Evolutionary conservation across 2,113 vertebrate species (phyloP), one percentile per base, ranked within the genome.

Genomic region (Rhea pennata): DNA sequence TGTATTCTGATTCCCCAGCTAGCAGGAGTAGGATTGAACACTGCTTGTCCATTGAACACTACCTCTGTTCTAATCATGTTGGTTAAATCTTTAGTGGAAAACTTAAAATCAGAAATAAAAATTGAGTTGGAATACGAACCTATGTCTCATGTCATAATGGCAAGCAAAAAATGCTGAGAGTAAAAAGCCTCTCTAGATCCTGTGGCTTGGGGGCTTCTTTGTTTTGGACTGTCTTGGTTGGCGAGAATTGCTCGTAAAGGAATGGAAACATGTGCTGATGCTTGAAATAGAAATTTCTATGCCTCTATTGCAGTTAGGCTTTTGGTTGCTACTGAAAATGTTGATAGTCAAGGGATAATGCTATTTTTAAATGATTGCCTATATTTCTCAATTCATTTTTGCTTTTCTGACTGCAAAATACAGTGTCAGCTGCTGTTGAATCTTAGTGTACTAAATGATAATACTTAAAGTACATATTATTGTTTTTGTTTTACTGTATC

Each of bases 261-360:
- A 75, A 44, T 69, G 24, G 58, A 92, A 91, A 53, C 16, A 70
- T 0, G 0, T 91, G 62, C 26, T 82, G 0, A 0, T 4, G 5
- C 10, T 50, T 67, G 19, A 36, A 73, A 13, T 2, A 40, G 73
- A 81, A n/a, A 9, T 86, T 82, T 76, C 36, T 82, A 6, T 66
- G 86, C 81, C 39, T 75, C 31, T 4, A 1, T 27, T 3, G 2
- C 70, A 48, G 31, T 31, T n/a, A 53, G 16, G 8, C 65, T 72
- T 87, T 62, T 78, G n/a, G 5, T 73, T 91, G 27, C 53, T 76
- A 2, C 33, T 29, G 87, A 11, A 11, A 69, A 4, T 53, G 40
- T 90, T 33, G 56, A 59, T 59, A 59, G 56, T 59, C 29, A 59
- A 33, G 56, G 33, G 56, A 9, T 73, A 39, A 5, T 36, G 13